These are phyloP conservation scores for Cynopterus sphinx DNA, from an alignment of 2,797 vertebrate species.

Conservation along the genomic window DNA sequence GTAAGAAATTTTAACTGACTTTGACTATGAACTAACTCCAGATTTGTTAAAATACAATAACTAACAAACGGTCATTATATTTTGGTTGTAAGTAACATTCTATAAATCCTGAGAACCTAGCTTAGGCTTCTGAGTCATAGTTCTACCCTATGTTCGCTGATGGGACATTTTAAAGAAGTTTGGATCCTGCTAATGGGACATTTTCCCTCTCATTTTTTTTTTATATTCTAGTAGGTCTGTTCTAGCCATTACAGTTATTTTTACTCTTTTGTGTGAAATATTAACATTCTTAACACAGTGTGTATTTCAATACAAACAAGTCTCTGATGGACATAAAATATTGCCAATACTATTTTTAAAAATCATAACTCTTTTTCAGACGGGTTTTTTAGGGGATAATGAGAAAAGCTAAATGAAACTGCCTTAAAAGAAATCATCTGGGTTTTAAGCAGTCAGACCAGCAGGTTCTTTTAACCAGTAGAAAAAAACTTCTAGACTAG, in stretches of 20 bases:
- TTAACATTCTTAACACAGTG: neutral
- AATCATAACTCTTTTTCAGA: neutral
- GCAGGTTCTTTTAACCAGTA: neutral
- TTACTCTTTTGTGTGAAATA: slow-evolving; percentile 23
- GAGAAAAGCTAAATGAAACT: neutral
- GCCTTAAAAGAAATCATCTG: neutral
- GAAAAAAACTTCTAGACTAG: neutral
- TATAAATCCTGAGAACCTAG: neutral
- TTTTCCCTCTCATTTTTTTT: neutral
- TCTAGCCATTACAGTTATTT: neutral
- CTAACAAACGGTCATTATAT: neutral
- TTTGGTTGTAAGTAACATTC: neutral
- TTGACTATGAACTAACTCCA: slow-evolving; percentile 6
- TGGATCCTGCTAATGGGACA: neutral
- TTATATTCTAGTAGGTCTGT: neutral
- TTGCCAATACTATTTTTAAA: neutral
- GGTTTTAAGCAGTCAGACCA: neutral
- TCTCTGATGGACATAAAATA: neutral
- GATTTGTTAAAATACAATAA: slow-evolving; percentile 39
- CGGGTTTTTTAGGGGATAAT: neutral
- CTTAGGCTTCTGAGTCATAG: neutral
- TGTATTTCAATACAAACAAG: slow-evolving; percentile 15
- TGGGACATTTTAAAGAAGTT: neutral
- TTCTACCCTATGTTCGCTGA: neutral
- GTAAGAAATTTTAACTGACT: slow-evolving; percentile 49